Evolutionary conservation across 2,797 vertebrate genomes (phyloP).

Genomic region (Pteropus rufus): DNA sequence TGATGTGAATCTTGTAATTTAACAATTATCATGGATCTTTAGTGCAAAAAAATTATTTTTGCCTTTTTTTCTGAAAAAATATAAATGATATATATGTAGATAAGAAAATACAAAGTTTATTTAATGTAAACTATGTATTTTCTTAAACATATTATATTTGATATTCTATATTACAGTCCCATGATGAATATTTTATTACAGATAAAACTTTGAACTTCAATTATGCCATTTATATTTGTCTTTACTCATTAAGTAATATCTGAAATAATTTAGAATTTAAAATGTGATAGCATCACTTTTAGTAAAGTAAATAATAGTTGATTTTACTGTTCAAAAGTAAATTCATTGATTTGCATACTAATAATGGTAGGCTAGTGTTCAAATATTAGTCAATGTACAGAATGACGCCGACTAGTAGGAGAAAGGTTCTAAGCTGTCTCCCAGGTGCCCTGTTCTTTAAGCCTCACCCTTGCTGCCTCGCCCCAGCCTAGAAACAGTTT

Average conservation of each 20-base stretch:
- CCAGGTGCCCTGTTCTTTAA: neutral
- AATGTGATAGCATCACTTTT: neutral
- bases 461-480: neutral
- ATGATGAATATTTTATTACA: neutral
- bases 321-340: neutral
- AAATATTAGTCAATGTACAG: neutral
- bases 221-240: neutral
- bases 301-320: neutral
- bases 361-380: neutral
- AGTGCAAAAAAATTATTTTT: neutral
- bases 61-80: neutral
- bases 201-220: neutral
- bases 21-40: neutral
- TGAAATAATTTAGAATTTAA: neutral
- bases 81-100: neutral
- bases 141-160: neutral
- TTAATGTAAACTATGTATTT: neutral
- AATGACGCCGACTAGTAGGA: neutral
- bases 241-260: neutral
- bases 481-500: rapidly evolving
- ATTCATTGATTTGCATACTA: neutral
- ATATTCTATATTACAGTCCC: neutral
- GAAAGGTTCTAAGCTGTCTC: neutral
- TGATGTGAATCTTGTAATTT: neutral
- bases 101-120: neutral